Base-by-base conservation (phyloP, 2,888 invertebrate genomes). In the Mermis nigrescens region DNA sequence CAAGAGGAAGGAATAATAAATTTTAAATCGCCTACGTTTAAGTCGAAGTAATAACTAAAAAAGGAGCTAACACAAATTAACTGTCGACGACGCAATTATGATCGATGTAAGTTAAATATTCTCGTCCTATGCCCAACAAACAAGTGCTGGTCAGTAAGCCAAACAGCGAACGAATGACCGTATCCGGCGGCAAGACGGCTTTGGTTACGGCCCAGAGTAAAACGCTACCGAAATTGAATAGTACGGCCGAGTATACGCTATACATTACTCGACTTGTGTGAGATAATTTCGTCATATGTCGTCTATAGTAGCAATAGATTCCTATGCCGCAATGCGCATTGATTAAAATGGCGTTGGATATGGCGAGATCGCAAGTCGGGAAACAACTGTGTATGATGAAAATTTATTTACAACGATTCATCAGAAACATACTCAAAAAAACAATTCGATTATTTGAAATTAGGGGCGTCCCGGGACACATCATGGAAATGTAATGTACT, bases 221-320 rank as follows among this genome's bases (percentile, higher is more conserved):
- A 54, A 90, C 84, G 0, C 89, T 88, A 19, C 91, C 90, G 70
- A 91, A 81, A 64, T 86, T 86, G 78, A 90, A 85, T 27, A 90
- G 78, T 12, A 85, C 66, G 0, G 72, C 64, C 19, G 31, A 48
- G 59, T 46, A 55, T 12, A 31, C 31, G 27, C 48, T 29, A 56
- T 59, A 59, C 31, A 59, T 59, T 32, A 59, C 51, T 3, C 54
- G 54, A 53, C 15, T 29, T 19, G 4, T 53, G 31, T 27, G 4
- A n/a, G 57, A 26, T 31, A 57, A n/a, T 24, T 46, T 45, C 3
- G 19, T 3, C 73, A 89, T 77, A 71, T 88, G 86, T 51, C 83
- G 82, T 63, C 86, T 79, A 56, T 82, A 82, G 75, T 84, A 87
- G 27, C 90, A 77, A 78, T 86, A 90, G 55, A 87, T 77, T 1